Evolutionary conservation across 2,888 invertebrate genomes (phyloP).

Genomic region (Prosopocoilus inquinatus): DNA sequence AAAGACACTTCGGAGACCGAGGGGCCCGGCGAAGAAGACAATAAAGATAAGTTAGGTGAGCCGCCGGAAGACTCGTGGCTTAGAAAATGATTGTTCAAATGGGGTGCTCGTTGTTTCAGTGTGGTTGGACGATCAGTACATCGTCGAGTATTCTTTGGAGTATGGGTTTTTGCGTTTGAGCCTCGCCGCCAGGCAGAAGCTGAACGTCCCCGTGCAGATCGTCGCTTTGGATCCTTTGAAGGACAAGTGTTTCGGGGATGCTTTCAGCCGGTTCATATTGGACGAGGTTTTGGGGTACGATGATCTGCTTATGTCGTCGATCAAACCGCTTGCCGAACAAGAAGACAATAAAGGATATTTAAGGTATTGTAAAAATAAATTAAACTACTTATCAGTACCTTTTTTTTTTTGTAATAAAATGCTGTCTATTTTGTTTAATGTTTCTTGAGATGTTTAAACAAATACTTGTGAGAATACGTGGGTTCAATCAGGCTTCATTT

Average conservation of each 20-base stretch:
- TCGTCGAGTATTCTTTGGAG: constrained; percentile 96
- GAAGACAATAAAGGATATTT: constrained; percentile 96
- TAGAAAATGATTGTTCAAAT: too few relatives aligned
- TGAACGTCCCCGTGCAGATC: constrained; percentile 90
- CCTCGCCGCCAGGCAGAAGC: constrained; percentile 76
- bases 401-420: constrained; percentile 2
- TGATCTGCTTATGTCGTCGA: constrained; percentile 94
- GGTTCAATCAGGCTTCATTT: too few relatives aligned
- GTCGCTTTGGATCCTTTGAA: constrained; percentile 83
- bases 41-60: too few relatives aligned
- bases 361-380: constrained; percentile 55
- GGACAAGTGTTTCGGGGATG: constrained; percentile 92
- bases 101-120: constrained; percentile 41
- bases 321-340: constrained; percentile 91
- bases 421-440: too few relatives aligned
- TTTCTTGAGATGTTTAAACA: too few relatives aligned
- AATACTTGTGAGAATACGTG: too few relatives aligned
- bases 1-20: background rate
- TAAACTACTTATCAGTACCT: background rate
- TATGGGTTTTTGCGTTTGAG: constrained; percentile 93
- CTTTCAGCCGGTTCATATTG: constrained; percentile 81
- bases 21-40: too few relatives aligned
- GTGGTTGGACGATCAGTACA: constrained; percentile 87
- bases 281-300: constrained; percentile 96
- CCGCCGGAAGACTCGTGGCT: too few relatives aligned